phyloP scores from a whole-genome alignment of 2,113 vertebrate species.

The Lycaon pictus region DNA sequence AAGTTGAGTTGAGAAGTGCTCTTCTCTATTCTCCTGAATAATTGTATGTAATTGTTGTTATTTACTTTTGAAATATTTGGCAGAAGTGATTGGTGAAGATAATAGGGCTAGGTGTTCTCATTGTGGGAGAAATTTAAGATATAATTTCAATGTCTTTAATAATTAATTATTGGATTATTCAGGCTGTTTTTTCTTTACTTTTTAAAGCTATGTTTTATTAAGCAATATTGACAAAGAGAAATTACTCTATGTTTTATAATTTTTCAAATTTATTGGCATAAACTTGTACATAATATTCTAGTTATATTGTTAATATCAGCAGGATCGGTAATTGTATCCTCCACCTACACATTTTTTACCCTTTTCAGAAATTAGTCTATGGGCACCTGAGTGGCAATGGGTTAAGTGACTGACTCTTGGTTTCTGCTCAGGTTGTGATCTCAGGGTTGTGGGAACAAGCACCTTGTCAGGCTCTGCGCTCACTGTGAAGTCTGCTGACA shows the following conservation, averaged over 20 bases:
- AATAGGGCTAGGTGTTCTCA: background rate
- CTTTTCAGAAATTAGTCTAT: background rate
- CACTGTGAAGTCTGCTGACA: too few relatives aligned
- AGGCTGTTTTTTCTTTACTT: background rate
- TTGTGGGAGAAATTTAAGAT: background rate
- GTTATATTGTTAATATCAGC: background rate
- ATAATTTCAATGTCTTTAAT: background rate
- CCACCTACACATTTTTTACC: background rate
- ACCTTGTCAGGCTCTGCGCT: too few relatives aligned
- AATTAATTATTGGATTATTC: background rate
- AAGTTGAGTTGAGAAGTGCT: background rate
- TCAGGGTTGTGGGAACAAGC: too few relatives aligned
- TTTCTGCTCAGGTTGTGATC: too few relatives aligned
- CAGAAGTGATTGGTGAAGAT: background rate
- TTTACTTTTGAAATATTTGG: background rate
- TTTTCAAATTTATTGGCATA: background rate
- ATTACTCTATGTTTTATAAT: background rate
- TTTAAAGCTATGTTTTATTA: background rate
- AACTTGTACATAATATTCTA: background rate
- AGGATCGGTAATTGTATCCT: background rate
- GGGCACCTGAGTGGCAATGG: too few relatives aligned
- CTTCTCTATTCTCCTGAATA: background rate
- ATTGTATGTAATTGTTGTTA: background rate
- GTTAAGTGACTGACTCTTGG: too few relatives aligned
- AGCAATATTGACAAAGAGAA: background rate